Evolutionary conservation across 2,797 vertebrate species (phyloP).

Genomic region (Neosilurus mollespiculum): DNA sequence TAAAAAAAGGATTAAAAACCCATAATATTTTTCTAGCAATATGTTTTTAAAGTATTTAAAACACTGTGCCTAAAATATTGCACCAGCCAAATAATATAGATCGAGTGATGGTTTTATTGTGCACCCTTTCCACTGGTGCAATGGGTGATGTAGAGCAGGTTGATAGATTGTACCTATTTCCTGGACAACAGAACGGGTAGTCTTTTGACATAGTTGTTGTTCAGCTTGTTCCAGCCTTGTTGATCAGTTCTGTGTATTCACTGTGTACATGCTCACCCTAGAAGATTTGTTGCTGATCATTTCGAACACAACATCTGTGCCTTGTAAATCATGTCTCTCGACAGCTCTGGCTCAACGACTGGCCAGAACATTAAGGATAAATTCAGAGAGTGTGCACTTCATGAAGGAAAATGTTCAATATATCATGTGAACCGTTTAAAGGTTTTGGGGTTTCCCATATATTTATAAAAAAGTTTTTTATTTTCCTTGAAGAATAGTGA

Average conservation of each 20-base stretch:
- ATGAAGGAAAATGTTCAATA: background rate
- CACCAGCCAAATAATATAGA: background rate
- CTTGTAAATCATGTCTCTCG: background rate
- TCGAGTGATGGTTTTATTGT: background rate
- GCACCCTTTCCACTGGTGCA: background rate
- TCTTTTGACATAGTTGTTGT: background rate
- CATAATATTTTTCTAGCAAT: background rate
- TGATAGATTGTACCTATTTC: background rate
- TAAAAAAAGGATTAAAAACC: background rate
- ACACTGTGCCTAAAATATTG: background rate
- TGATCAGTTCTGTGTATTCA: background rate
- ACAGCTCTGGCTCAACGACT: background rate
- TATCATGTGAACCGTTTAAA: background rate
- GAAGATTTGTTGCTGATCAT: background rate
- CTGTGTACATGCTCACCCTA: background rate
- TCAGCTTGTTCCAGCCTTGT: conserved; percentile 2
- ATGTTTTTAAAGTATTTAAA: background rate
- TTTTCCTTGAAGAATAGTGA: background rate
- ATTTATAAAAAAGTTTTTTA: background rate
- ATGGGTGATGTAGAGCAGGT: background rate
- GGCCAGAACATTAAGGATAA: background rate
- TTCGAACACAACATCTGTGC: background rate
- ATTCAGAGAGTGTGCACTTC: background rate
- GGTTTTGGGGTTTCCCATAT: background rate
- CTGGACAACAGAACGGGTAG: background rate